phyloP scores from a whole-genome alignment of 2,113 vertebrate genomes.

The Pycnonotus jocosus region DNA sequence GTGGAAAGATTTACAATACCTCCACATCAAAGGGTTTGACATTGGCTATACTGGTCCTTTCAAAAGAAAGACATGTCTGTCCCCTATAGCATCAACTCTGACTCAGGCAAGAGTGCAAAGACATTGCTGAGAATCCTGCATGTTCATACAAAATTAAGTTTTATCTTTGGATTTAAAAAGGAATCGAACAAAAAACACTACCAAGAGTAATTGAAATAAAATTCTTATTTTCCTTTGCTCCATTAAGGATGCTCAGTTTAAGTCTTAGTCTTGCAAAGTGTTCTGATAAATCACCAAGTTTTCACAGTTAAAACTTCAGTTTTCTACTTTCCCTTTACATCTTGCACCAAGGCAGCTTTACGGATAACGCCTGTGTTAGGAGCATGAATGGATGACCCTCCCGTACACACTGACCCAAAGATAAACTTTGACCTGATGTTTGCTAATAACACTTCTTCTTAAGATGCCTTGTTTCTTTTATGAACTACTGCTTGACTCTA shows the following conservation, averaged over 20 bases:
- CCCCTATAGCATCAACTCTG: not conserved
- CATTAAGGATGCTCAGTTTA: not conserved
- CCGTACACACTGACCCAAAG: constrained; percentile 78
- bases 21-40: constrained; percentile 7
- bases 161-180: not conserved
- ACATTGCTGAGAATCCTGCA: not conserved
- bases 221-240: not conserved
- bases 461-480: constrained; percentile 71
- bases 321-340: not conserved
- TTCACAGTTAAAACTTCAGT: not conserved
- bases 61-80: not conserved
- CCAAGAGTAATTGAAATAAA: not conserved
- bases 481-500: constrained; percentile 66
- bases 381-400: constrained; percentile 18
- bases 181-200: not conserved
- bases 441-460: constrained; percentile 73
- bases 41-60: not conserved
- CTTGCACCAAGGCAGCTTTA: not conserved
- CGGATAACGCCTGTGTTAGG: constrained; percentile 11
- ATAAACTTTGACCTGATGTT: constrained; percentile 86
- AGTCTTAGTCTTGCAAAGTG: not conserved
- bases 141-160: not conserved
- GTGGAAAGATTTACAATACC: constrained; percentile 35
- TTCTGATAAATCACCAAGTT: not conserved
- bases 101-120: not conserved